phyloP scores from a whole-genome alignment of 2,888 invertebrate species.

The Chalcis sispes region DNA sequence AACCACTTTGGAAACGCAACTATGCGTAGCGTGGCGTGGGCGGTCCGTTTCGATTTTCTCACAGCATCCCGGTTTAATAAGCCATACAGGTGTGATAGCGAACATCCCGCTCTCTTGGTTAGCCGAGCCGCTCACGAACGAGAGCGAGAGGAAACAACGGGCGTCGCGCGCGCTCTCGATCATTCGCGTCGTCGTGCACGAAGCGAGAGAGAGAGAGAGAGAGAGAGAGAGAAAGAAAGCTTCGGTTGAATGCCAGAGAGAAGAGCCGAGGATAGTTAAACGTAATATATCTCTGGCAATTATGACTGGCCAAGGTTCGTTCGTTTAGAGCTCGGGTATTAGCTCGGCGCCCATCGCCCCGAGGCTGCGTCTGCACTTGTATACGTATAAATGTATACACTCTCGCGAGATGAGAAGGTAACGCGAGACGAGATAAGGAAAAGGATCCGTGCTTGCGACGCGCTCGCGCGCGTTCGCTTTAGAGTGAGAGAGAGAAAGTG shows the following conservation, averaged over 20 bases:
- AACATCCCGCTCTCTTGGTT: not conserved
- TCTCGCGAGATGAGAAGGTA: not conserved
- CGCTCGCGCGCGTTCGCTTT: too few relatives aligned
- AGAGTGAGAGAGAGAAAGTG: not conserved
- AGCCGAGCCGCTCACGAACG: constrained; percentile 7
- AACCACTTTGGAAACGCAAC: too few relatives aligned
- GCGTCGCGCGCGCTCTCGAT: constrained; percentile 6
- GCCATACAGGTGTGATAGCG: constrained; percentile 1
- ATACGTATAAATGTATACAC: not conserved
- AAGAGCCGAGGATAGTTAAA: constrained; percentile 48
- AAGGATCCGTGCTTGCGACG: not conserved
- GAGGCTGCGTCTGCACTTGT: not conserved
- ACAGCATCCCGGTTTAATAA: constrained; percentile 14
- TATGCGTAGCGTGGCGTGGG: too few relatives aligned
- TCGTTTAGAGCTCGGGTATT: too few relatives aligned
- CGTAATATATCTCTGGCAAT: constrained; percentile 59
- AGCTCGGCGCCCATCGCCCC: not conserved
- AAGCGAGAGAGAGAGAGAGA: not conserved
- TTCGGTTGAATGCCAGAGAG: too few relatives aligned
- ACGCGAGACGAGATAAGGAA: too few relatives aligned
- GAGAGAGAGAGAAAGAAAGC: too few relatives aligned
- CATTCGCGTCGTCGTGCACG: constrained; percentile 26
- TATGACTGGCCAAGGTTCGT: too few relatives aligned
- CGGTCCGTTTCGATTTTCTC: constrained; percentile 2
- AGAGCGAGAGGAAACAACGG: not conserved